phyloP scores from a whole-genome alignment of 2,888 invertebrate genomes.

The Lasioglossum villosulum region DNA sequence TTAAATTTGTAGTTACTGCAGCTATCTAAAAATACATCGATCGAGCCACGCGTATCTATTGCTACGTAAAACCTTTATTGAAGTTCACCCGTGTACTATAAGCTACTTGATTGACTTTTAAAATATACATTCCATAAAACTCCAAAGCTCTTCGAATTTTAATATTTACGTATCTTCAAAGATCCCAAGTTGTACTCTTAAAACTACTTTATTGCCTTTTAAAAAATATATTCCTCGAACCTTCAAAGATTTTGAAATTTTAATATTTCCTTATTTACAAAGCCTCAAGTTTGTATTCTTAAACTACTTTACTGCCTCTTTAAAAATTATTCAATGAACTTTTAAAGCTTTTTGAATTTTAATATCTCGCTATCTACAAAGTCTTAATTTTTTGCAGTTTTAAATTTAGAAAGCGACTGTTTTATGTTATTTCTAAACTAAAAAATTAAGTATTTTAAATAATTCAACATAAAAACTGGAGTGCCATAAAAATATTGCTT shows the following conservation, averaged over 20 bases:
- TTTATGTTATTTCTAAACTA: too few relatives aligned
- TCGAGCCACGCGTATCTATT: background rate
- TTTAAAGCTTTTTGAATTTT: background rate
- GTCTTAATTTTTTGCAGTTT: background rate
- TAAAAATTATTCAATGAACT: background rate
- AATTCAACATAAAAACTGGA: too few relatives aligned
- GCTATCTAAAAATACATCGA: background rate
- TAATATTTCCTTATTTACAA: background rate
- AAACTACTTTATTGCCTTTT: background rate
- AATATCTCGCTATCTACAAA: background rate
- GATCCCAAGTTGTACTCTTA: background rate
- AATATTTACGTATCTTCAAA: background rate
- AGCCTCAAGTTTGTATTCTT: background rate
- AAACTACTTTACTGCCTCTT: background rate
- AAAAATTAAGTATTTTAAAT: too few relatives aligned
- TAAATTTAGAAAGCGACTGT: too few relatives aligned
- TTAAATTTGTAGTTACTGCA: background rate
- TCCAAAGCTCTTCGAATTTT: background rate
- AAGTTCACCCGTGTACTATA: background rate
- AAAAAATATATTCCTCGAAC: background rate
- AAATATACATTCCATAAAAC: background rate
- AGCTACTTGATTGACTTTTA: background rate
- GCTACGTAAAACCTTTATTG: background rate
- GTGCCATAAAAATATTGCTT: too few relatives aligned
- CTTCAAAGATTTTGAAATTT: background rate